These are phyloP conservation scores for Lomographa bimaculata DNA, from an alignment of 2,888 invertebrate species.

Conservation along the genomic window DNA sequence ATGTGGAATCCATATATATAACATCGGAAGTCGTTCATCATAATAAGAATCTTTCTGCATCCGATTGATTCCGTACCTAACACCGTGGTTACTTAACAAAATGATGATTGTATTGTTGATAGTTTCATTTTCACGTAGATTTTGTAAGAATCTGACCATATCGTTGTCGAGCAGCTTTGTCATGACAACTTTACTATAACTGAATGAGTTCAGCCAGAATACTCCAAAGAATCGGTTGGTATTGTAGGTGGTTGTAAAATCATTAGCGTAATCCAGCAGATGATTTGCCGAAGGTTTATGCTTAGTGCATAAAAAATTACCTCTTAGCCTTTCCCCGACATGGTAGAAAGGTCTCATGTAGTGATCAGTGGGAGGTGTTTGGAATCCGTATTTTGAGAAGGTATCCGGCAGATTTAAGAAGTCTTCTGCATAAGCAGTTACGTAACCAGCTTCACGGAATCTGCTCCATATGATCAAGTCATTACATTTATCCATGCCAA, in stretches of 20 bases:
- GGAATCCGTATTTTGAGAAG: slow-evolving; percentile 84
- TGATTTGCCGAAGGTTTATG: slow-evolving; percentile 84
- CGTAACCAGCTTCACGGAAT: slow-evolving; percentile 86
- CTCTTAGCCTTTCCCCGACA: slow-evolving; percentile 81
- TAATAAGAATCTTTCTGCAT: slow-evolving; percentile 88
- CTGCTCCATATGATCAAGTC: slow-evolving; percentile 91
- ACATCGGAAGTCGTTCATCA: slow-evolving; percentile 89
- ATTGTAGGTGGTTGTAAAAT: slow-evolving; percentile 84
- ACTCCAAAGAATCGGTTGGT: slow-evolving; percentile 87
- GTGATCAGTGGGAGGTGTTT: slow-evolving; percentile 89
- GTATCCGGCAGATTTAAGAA: slow-evolving; percentile 85
- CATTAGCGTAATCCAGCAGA: slow-evolving; percentile 85
- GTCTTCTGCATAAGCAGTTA: slow-evolving; percentile 91
- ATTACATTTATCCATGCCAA: slow-evolving; percentile 82
- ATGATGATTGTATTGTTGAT: slow-evolving; percentile 86
- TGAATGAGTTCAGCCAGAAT: slow-evolving; percentile 90
- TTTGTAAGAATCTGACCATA: slow-evolving; percentile 78
- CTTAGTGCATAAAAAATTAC: slow-evolving; percentile 64
- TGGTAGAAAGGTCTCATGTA: slow-evolving; percentile 89
- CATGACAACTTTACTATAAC: slow-evolving; percentile 86
- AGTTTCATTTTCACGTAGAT: slow-evolving; percentile 76
- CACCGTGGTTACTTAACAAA: slow-evolving; percentile 91
- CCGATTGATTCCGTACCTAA: slow-evolving; percentile 87
- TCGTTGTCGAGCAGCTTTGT: slow-evolving; percentile 86
- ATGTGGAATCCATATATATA: slow-evolving; percentile 87